Evolutionary conservation across 2,797 vertebrate genomes (phyloP), one percentile per base, ranked within the genome.

Genomic region (Sciaenops ocellatus): DNA sequence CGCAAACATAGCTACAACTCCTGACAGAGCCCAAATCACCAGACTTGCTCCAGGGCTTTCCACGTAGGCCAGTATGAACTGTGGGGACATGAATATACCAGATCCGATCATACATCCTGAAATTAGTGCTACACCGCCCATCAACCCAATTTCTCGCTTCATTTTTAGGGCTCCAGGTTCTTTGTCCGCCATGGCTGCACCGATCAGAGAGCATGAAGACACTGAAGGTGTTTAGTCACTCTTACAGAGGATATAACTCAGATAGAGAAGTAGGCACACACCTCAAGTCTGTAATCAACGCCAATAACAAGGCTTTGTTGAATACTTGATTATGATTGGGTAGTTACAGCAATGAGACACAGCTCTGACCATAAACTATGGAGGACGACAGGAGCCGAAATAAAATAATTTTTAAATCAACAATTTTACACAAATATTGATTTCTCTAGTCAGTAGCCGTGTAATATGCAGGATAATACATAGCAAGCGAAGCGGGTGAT

Each of bases 81-180:
- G 94, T 0, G 96, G 96, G 6, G 96, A 96, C 96, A 97, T 97
- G 83, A 97, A 96, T 81, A 98, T 97, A 30, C 97, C 96, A 0
- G 96, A 96, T 52, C 96, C 95, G 1, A 97, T 97, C 96, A 97
- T 96, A 15, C 92, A 95, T 42, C 97, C 96, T 1, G 94, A 92
- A 41, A 96, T 90, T 47, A 98, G 77, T 3, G 96, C 95, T 24
- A 96, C 83, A 0, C 94, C 86, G 0, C 96, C 96, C 65, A 95
- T 76, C 72, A 98, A 76, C 13, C 96, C 94, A 0, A 98, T 87
- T 60, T 97, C 93, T 44, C 88, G 85, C 70, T 93, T 95, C 73
- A 97, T 83, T 56, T 73, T 93, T 41, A 97, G 42, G 17, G 82
- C 82, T 42, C 86, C 34, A 0, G 72, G 22, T 54, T 75, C 34